These are phyloP conservation scores for Drosophila gunungcola DNA, from an alignment of 1,140 invertebrate species.

Conservation along the genomic window DNA sequence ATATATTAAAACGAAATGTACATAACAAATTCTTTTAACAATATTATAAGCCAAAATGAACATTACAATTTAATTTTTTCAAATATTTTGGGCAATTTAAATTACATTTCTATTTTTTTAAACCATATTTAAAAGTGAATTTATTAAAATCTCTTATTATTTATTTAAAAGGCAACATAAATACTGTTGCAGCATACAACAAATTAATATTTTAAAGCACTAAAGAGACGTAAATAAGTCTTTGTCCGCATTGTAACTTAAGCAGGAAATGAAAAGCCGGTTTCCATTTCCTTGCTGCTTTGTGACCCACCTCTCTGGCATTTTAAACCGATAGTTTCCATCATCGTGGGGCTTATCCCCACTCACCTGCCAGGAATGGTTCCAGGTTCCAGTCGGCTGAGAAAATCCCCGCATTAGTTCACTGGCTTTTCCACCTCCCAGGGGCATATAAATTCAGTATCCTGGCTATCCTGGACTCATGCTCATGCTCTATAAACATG, in stretches of 20 bases:
- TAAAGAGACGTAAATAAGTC: neutral
- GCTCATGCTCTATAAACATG: slow-evolving; percentile 24
- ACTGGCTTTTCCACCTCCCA: slow-evolving; percentile 21
- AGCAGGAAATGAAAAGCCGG: neutral
- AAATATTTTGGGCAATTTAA: no score
- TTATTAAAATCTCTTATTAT: no score
- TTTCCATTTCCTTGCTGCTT: neutral
- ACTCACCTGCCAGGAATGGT: neutral
- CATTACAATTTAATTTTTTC: no score
- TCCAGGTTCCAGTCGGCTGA: neutral
- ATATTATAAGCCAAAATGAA: no score
- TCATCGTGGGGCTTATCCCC: slow-evolving; percentile 5
- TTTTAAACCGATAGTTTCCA: slow-evolving; percentile 21
- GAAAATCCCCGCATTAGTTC: slow-evolving; percentile 44
- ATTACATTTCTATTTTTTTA: no score
- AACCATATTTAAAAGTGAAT: no score
- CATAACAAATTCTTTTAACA: no score
- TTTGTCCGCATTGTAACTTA: neutral
- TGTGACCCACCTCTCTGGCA: neutral
- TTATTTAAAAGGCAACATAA: no score
- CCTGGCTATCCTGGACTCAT: slow-evolving; percentile 15
- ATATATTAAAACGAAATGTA: no score
- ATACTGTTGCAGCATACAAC: no score
- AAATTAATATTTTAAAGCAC: no score
- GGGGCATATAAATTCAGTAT: slow-evolving; percentile 1